Conservation (phyloP, 1,140 invertebrate species). For the Vanessa atalanta region DNA sequence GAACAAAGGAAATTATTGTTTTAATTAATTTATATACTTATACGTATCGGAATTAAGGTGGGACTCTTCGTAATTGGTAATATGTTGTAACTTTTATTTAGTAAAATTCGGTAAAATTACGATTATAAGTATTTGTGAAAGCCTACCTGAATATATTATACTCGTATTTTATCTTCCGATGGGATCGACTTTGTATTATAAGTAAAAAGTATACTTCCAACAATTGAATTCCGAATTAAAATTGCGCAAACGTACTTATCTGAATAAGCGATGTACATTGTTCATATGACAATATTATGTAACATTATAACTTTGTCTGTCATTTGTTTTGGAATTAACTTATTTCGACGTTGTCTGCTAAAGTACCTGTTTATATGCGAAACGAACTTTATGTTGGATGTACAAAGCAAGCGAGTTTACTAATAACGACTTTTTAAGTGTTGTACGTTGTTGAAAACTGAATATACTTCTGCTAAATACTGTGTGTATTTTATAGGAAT, state of each 20-base stretch:
- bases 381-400: background rate
- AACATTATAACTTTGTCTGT: background rate
- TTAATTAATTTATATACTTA: background rate
- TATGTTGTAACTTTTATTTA: too few relatives aligned
- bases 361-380: slow-evolving; percentile 10
- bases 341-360: slow-evolving; percentile 2
- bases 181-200: too few relatives aligned
- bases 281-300: background rate
- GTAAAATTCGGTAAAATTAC: background rate
- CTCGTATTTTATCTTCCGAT: too few relatives aligned
- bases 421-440: background rate
- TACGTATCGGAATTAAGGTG: background rate
- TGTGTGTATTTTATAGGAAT: too few relatives aligned
- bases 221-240: background rate
- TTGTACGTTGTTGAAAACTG: background rate
- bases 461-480: background rate
- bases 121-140: too few relatives aligned
- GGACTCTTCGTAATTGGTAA: background rate
- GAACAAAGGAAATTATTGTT: background rate
- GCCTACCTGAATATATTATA: background rate
- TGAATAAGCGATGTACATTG: background rate
- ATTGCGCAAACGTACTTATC: background rate
- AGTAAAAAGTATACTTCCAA: too few relatives aligned
- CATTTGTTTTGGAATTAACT: background rate
- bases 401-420: background rate